Conservation (phyloP, 2,888 invertebrate species). For the Ernsta delagoae region DNA sequence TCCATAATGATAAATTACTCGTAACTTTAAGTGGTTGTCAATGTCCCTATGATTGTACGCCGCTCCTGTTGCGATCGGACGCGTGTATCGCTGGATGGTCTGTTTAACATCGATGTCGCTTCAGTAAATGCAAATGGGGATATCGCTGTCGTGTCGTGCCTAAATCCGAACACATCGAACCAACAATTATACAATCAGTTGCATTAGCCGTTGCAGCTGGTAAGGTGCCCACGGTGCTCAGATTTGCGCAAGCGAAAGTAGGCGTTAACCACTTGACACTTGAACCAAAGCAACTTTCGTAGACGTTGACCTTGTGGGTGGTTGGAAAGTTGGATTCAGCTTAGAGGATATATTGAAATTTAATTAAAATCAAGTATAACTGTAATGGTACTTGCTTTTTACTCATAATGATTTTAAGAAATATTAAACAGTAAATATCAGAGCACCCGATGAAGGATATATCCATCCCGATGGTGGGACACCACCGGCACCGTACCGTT, state of each 20-base stretch:
- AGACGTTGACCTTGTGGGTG: slow-evolving; percentile 14
- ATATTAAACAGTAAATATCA: too few relatives aligned
- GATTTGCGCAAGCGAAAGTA: slow-evolving; percentile 29
- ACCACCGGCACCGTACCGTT: not conserved
- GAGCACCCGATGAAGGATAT: too few relatives aligned
- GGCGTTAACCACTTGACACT: slow-evolving; percentile 23
- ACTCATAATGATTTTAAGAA: too few relatives aligned
- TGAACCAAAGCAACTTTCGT: slow-evolving; percentile 16
- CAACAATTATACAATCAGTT: slow-evolving; percentile 24
- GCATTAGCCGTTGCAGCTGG: slow-evolving; percentile 25
- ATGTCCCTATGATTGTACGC: too few relatives aligned
- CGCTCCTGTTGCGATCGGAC: not conserved
- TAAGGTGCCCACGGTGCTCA: slow-evolving; percentile 23
- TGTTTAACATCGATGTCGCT: slow-evolving; percentile 27
- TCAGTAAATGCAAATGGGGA: slow-evolving; percentile 16
- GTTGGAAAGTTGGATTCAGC: not conserved
- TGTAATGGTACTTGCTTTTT: too few relatives aligned
- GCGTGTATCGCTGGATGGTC: slow-evolving; percentile 2
- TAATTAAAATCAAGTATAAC: too few relatives aligned
- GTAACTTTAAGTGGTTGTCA: too few relatives aligned
- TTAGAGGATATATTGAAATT: not conserved
- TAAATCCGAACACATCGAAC: slow-evolving; percentile 20
- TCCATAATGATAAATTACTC: not conserved
- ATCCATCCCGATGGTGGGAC: too few relatives aligned
- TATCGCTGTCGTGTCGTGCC: slow-evolving; percentile 22